These are phyloP conservation scores for Sisyra nigra DNA, from an alignment of 2,888 invertebrate species.

Conservation along the genomic window DNA sequence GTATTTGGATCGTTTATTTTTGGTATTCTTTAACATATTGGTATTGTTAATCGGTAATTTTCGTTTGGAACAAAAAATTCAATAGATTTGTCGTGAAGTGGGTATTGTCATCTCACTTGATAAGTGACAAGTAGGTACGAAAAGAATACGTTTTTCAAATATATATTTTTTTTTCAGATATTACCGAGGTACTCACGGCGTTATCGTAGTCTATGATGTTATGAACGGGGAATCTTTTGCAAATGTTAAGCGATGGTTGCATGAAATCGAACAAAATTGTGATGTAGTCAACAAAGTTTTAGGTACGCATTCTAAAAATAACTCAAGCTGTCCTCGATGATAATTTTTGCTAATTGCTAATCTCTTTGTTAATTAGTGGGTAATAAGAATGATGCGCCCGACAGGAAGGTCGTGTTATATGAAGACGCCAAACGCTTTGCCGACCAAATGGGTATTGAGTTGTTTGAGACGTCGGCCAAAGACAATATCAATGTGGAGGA, in stretches of 20 bases:
- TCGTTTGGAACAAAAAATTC: not conserved
- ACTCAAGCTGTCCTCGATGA: too few relatives aligned
- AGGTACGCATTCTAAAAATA: constrained; percentile 51
- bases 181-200: constrained; percentile 97
- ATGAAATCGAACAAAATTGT: constrained; percentile 99
- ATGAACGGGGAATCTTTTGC: constrained; percentile 98
- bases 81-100: too few relatives aligned
- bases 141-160: not conserved
- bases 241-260: constrained; percentile 97
- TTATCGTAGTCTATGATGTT: constrained; percentile 98
- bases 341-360: too few relatives aligned
- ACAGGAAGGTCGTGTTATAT: constrained; percentile 88
- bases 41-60: not conserved
- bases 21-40: too few relatives aligned
- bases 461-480: constrained; percentile 98
- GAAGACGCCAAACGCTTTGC: constrained; percentile 96
- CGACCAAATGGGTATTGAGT: constrained; percentile 89
- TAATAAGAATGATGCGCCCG: constrained; percentile 91
- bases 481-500: constrained; percentile 98
- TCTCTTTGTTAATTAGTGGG: too few relatives aligned
- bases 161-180: constrained; percentile 36
- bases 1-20: too few relatives aligned
- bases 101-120: too few relatives aligned
- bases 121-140: not conserved
- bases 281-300: constrained; percentile 96